Percentiles rank a stretch among this genome's conserved stretches.
Conservation (phyloP, 2,113 vertebrate species). For the Gallinago media region DNA sequence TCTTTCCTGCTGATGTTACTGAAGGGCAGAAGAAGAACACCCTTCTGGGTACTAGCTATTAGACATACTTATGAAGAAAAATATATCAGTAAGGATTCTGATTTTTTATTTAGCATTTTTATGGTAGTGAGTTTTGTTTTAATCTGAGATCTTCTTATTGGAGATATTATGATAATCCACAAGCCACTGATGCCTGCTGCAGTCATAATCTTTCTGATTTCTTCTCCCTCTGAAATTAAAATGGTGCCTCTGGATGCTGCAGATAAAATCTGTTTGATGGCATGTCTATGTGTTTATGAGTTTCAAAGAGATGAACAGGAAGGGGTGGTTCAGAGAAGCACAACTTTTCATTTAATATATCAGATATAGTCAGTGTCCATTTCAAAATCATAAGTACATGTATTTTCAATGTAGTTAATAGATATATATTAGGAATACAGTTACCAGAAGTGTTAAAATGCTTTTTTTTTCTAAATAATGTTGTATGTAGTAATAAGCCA, state of each 20-base stretch:
- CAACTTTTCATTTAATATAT: conserved; percentile 44
- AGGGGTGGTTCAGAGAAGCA: not conserved
- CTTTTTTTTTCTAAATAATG: not conserved
- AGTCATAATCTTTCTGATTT: conserved; percentile 14
- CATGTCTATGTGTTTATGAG: conserved; percentile 46
- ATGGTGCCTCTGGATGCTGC: not conserved
- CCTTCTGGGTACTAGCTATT: not conserved
- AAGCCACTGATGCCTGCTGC: not conserved
- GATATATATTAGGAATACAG: not conserved
- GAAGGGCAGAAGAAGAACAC: not conserved
- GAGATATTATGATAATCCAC: conserved; percentile 35
- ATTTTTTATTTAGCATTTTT: not conserved
- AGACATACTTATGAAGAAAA: not conserved
- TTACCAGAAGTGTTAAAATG: not conserved
- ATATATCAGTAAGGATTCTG: not conserved
- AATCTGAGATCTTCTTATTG: conserved; percentile 35
- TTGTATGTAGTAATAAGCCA: not conserved
- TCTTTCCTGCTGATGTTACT: not conserved
- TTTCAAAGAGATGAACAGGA: conserved; percentile 40
- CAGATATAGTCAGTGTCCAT: not conserved
- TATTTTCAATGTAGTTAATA: not conserved
- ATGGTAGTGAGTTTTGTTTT: not conserved
- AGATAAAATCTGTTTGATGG: conserved; percentile 50
- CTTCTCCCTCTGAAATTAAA: conserved; percentile 56
- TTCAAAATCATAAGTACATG: not conserved